These are phyloP conservation scores for Ecdyonurus torrentis DNA, from an alignment of 2,888 invertebrate genomes.

Conservation along the genomic window DNA sequence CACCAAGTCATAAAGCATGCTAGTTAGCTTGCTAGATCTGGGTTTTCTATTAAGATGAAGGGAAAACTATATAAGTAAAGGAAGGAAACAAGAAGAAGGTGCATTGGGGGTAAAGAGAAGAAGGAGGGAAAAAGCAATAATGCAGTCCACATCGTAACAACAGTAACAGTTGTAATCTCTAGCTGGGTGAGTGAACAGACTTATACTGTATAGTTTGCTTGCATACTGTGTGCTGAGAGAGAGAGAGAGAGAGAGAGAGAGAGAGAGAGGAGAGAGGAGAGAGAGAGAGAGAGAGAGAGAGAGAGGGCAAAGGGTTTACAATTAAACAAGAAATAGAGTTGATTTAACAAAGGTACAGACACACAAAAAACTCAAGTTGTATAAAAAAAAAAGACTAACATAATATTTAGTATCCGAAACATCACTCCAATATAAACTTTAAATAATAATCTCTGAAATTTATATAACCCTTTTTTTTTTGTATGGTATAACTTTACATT, in stretches of 20 bases:
- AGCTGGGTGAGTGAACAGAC: too few species aligned
- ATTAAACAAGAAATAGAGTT: neutral
- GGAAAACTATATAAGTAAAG: neutral
- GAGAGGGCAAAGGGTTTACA: neutral
- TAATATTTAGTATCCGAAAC: neutral
- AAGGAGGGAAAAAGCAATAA: neutral
- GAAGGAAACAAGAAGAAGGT: too few species aligned
- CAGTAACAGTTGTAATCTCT: neutral
- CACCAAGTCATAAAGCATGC: neutral
- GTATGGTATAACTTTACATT: too few species aligned
- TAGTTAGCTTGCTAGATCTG: neutral
- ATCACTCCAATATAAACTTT: neutral
- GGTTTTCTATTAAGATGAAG: neutral
- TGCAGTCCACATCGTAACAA: neutral
- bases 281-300: neutral
- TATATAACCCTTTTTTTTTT: too few species aligned
- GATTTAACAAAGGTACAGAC: neutral
- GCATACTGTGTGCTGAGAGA: too few species aligned
- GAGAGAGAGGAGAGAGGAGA: neutral
- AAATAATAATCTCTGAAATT: too few species aligned
- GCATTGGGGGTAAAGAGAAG: too few species aligned
- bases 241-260: neutral
- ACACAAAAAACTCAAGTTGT: neutral
- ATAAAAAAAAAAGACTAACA: neutral
- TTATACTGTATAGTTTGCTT: too few species aligned